Evolutionary conservation across 2,113 vertebrate genomes (phyloP).

Genomic region (Malaclemys terrapin): DNA sequence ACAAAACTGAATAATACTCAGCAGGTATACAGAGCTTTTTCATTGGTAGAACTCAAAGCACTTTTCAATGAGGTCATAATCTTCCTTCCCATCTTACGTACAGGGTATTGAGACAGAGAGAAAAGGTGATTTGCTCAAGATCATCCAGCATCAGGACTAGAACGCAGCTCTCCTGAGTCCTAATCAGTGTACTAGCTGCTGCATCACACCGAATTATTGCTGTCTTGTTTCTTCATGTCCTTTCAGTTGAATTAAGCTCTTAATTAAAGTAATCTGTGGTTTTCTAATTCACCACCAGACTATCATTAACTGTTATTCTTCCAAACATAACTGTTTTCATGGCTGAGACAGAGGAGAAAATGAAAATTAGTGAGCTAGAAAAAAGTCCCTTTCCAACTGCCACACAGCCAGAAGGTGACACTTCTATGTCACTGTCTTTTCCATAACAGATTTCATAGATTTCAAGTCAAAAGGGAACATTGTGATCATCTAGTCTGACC

Average conservation of each 20-base stretch:
- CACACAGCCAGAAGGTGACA: background rate
- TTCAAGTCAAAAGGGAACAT: background rate
- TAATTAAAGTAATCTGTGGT: background rate
- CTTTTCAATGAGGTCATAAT: background rate
- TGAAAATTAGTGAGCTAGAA: background rate
- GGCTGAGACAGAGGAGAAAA: background rate
- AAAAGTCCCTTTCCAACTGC: background rate
- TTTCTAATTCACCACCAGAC: background rate
- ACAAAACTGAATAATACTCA: background rate
- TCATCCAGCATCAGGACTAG: background rate
- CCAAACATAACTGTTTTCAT: background rate
- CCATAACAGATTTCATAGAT: background rate
- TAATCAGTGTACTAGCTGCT: background rate
- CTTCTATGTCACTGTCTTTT: background rate
- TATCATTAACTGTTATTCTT: background rate
- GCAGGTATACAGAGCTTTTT: background rate
- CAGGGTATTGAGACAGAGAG: background rate
- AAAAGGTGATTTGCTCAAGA: background rate
- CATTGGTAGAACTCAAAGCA: background rate
- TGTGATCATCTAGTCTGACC: background rate
- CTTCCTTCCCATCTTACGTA: background rate
- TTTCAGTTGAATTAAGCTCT: background rate
- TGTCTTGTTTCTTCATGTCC: background rate
- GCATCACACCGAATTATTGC: background rate
- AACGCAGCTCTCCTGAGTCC: background rate